Base-by-base conservation (phyloP, 2,113 vertebrate species). In the Brienomyrus brachyistius region DNA sequence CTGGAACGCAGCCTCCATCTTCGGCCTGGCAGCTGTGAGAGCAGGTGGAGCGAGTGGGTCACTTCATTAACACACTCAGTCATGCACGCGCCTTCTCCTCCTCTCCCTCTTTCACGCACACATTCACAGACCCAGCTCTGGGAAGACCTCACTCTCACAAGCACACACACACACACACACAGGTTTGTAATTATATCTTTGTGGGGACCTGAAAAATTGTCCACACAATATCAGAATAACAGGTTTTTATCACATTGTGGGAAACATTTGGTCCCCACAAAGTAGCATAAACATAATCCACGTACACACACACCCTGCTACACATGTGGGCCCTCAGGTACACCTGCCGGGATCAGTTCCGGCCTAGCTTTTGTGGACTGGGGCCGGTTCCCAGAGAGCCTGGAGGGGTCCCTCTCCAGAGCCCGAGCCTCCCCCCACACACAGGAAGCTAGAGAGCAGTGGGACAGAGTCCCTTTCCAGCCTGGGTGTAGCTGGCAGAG, bases 31-130 rank as follows among this genome's bases (percentile, higher is more conserved):
- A 95, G 93, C 93, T 95, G 94, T 93, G 93, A 94, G 93, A 95
- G 94, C 95, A 96, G 95, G 95, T 95, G 94, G 93, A 94, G 92
- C 93, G 94, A 93, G 92, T 91, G 94, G 95, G 95, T 95, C 95
- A 95, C 89, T 93, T 95, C 94, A 95, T 95, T 95, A 94, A 92
- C 92, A 92, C 91, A 94, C 93, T 92, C 92, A 87, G 92, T 91
- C 91, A 90, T 90, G 91, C 93, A 89, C 90, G 77, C 91, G 31
- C 13, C 74, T 74, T 35, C 56, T 70, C 3, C 62, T 31, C 10
- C 62, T 70, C 62, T 70, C 62, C 17, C 35, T 80, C 74, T 80
- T 80, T 43, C 74, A 80, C 2, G 0, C 35, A 19, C 31, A 43
- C 74, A 40, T 17, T 40, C 35, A 43, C 31, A 43, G 35, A 80